Base-by-base conservation (phyloP, 2,113 vertebrate genomes). In the Tenebrosternarchus preto region DNA sequence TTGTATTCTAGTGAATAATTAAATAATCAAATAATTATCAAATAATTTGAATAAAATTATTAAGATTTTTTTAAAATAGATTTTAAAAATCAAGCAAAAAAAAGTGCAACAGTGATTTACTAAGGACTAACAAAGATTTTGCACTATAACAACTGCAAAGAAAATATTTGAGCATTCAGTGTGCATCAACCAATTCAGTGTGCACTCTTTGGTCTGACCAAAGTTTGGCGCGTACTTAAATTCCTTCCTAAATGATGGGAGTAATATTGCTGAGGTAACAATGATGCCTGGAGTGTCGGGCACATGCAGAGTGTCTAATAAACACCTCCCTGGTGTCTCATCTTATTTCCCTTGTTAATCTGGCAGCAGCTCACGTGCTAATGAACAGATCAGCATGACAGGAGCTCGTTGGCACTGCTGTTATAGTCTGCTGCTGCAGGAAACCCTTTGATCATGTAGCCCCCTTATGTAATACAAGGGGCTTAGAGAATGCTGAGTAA, bases 341-440 rank as follows among this genome's bases (percentile, higher is more conserved):
- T 83, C 84, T 84, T 9, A 74, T 88, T 85, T 83, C 50, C 73
- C 73, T 39, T 64, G 80, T 83, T 86, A 84, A 90, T 85, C 85
- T 81, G 76, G 80, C 68, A 83, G 84, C 82, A 81, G 57, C 74
- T 82, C 55, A 73, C 59, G 69, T 27, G 76, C 80, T 87, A 89
- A 88, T 91, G 87, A 91, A 88, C 85, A 84, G 78, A 87, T 80
- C 87, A 88, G 86, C 89, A 73, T 82, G 88, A 84, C 55, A 77
- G 84, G 78, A 8, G 80, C 73, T 81, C 73, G 85, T 75, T 43
- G 76, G 78, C 66, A 78, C 63, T 46, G 64, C 83, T 75, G n/a
- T 64, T 27, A 75, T 57, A 67, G 69, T 57, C 71, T 53, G 57
- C 64, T 60, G 55, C 29, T 59, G 29, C 71, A 11, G 55, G 39